These are phyloP conservation scores for Ophioderma brevispina DNA, from an alignment of 35 echinoderm and acorn worm genomes.

Conservation along the genomic window DNA sequence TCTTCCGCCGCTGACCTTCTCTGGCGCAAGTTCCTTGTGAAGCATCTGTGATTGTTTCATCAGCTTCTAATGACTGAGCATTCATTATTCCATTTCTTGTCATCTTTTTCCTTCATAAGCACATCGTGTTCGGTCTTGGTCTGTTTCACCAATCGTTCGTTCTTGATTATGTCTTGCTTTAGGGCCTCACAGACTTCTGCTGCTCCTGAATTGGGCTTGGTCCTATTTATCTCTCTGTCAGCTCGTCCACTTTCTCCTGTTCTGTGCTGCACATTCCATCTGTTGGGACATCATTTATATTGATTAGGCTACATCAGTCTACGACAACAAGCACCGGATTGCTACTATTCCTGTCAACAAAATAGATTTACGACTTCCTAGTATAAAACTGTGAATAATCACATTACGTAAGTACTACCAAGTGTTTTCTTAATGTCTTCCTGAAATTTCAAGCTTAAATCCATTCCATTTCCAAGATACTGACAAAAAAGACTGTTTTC, in stretches of 20 bases:
- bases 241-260: neutral
- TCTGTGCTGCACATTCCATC: too few species aligned
- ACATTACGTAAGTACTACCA: too few species aligned
- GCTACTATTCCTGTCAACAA: too few species aligned
- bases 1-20: neutral
- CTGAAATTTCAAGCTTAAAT: too few species aligned
- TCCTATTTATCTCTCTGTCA: neutral
- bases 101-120: neutral
- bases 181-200: neutral
- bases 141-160: neutral
- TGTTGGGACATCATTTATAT: too few species aligned
- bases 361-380: too few species aligned
- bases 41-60: neutral
- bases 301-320: too few species aligned
- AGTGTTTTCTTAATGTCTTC: too few species aligned
- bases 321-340: too few species aligned
- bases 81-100: neutral
- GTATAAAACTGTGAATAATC: too few species aligned
- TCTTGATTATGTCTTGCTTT: neutral
- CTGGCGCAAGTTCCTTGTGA: neutral
- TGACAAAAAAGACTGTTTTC: too few species aligned
- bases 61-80: neutral
- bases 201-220: neutral
- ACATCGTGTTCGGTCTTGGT: neutral
- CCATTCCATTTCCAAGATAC: too few species aligned